Conservation (phyloP, 2,888 invertebrate species). For the Orchesellides sinensis region DNA sequence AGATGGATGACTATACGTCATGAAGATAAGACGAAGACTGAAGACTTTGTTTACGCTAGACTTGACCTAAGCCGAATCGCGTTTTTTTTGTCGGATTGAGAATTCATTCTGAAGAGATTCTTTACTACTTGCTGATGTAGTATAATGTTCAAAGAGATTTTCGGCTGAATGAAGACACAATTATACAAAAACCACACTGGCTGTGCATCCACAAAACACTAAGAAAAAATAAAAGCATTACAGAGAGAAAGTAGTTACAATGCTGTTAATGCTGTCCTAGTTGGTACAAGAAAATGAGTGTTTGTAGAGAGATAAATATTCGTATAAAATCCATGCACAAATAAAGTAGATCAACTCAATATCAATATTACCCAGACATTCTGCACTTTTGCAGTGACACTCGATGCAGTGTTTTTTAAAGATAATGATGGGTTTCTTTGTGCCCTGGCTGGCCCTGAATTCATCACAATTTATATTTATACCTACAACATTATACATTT, state of each 20-base stretch:
- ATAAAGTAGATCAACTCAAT: too few relatives aligned
- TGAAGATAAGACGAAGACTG: constrained; percentile 32
- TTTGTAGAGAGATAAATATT: background rate
- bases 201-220: background rate
- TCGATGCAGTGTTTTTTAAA: too few relatives aligned
- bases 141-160: background rate
- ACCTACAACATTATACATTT: too few relatives aligned
- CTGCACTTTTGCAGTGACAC: too few relatives aligned
- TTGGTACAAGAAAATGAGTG: background rate
- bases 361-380: too few relatives aligned
- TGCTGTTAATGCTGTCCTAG: too few relatives aligned
- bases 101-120: constrained; percentile 18
- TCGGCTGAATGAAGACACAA: background rate
- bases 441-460: too few relatives aligned
- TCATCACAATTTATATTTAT: too few relatives aligned
- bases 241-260: too few relatives aligned
- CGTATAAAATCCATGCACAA: too few relatives aligned
- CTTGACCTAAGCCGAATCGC: constrained; percentile 17
- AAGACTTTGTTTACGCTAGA: constrained; percentile 33
- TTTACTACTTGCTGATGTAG: background rate
- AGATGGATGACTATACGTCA: constrained; percentile 31
- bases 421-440: too few relatives aligned
- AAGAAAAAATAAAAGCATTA: background rate
- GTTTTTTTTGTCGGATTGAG: constrained; percentile 18
- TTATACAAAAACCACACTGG: background rate